phyloP scores from a whole-genome alignment of 2,113 vertebrate genomes.

The Piprites chloris region DNA sequence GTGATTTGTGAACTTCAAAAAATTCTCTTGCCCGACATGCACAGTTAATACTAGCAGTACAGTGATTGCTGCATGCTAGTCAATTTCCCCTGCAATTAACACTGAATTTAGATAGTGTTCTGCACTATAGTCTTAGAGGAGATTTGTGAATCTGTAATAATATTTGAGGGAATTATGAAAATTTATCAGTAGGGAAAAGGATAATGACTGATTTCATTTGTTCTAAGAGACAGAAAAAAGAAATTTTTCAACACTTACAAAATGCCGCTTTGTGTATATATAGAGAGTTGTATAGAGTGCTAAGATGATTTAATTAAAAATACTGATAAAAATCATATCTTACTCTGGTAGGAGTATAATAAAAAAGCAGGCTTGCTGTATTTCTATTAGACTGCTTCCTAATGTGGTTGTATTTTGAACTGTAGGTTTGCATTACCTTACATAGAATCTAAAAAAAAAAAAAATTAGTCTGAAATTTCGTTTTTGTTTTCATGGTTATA shows the following conservation, averaged over 20 bases:
- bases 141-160: background rate
- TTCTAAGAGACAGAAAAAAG: background rate
- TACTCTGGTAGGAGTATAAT: background rate
- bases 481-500: background rate
- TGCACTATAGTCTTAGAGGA: background rate
- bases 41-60: background rate
- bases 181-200: background rate
- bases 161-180: background rate
- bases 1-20: background rate
- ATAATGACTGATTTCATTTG: background rate
- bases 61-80: background rate
- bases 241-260: background rate
- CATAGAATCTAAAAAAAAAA: background rate
- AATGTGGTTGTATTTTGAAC: background rate
- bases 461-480: background rate
- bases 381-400: background rate
- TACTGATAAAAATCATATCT: background rate
- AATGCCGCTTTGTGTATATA: background rate
- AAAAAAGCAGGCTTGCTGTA: background rate
- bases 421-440: background rate
- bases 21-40: background rate
- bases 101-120: background rate
- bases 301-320: background rate
- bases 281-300: background rate
- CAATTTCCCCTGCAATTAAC: background rate